Base-by-base conservation (phyloP, 2,113 vertebrate species). In the Loxodonta africana region DNA sequence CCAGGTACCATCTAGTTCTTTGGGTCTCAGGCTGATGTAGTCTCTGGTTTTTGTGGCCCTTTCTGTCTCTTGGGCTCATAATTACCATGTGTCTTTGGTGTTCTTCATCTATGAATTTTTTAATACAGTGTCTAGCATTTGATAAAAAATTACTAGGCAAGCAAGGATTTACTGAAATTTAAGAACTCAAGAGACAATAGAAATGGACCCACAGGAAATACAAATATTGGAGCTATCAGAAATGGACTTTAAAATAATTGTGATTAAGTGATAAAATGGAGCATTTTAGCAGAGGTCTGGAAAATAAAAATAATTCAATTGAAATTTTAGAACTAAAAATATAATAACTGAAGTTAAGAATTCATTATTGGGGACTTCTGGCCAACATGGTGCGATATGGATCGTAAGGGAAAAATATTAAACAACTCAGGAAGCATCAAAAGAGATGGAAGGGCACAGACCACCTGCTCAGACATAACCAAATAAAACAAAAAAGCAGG, bases 261-360 rank as follows among this genome's bases (percentile, higher is more conserved):
- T 81, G 84, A 73, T 77, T 94, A 88, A 44, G 62, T 71, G 44
- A 80, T 65, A 53, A 46, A 26, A 67, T 65, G 26, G 14, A 28
- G 21, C 44, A 46, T 86, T 78, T 86, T 21, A 17, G 18, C n/a
- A 86, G 46, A 82, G 9, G 73, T 8, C 51, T 92, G 17, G 33
- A 83, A 94, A 90, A 12, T 30, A 57, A 93, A 69, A 41, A 28
- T 3, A 76, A 77, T 33, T 65, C 90, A 83, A 77, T n/a, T 26
- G 33, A 85, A 85, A 78, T 48, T 78, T 90, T 91, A 85, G 30
- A 71, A 62, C 10, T 78, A 71, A 90, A 90, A 46, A 69, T 69
- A 28, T 46, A 71, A 63, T 92, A 41, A 69, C 71, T 28, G 33
- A 73, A 33, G 62, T 71, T 53, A 44, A 91, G 44, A 65, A 74